A percentile compares a stretch with the other conserved stretches of the same genome.
These are phyloP conservation scores for Protomyctophum bolini DNA, from an alignment of 2,113 vertebrate species.

Conservation along the genomic window DNA sequence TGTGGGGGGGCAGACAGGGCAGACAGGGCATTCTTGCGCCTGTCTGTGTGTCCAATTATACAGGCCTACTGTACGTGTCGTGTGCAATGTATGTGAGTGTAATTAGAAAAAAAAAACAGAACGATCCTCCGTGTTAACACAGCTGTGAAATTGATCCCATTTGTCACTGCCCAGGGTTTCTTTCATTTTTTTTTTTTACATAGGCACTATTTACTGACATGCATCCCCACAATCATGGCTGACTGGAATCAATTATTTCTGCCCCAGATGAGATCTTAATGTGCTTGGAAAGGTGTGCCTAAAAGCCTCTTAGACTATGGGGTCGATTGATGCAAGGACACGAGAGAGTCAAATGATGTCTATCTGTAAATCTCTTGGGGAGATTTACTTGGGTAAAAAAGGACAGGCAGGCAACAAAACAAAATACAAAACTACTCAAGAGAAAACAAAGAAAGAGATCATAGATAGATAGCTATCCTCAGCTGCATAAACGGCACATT, in stretches of 20 bases:
- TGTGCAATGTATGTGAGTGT: slow-evolving; percentile 1
- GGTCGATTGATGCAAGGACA: slow-evolving; percentile 28
- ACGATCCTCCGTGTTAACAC: slow-evolving; percentile 39
- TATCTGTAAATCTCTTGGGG: slow-evolving; percentile 22
- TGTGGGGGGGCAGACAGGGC: too few relatives aligned
- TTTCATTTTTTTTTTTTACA: slow-evolving; percentile 28
- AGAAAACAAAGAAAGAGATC: not conserved
- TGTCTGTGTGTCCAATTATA: not conserved
- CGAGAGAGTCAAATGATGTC: slow-evolving; percentile 18
- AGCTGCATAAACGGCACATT: too few relatives aligned
- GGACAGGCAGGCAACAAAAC: not conserved
- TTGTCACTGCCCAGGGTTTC: slow-evolving; percentile 38
- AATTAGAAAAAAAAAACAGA: slow-evolving; percentile 35
- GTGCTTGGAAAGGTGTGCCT: slow-evolving; percentile 54
- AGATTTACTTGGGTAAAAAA: too few relatives aligned
- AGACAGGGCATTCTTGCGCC: too few relatives aligned
- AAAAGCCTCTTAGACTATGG: slow-evolving; percentile 34
- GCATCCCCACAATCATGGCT: slow-evolving; percentile 37
- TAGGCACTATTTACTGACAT: slow-evolving; percentile 51
- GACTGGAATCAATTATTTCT: slow-evolving; percentile 66
- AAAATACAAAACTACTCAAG: not conserved
- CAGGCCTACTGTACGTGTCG: not conserved
- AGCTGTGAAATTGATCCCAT: slow-evolving; percentile 58
- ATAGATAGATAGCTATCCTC: too few relatives aligned
- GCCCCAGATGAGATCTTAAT: slow-evolving; percentile 65